Evolutionary conservation across 1,140 invertebrate species (phyloP).

Genomic region (Drosophila jambulina): DNA sequence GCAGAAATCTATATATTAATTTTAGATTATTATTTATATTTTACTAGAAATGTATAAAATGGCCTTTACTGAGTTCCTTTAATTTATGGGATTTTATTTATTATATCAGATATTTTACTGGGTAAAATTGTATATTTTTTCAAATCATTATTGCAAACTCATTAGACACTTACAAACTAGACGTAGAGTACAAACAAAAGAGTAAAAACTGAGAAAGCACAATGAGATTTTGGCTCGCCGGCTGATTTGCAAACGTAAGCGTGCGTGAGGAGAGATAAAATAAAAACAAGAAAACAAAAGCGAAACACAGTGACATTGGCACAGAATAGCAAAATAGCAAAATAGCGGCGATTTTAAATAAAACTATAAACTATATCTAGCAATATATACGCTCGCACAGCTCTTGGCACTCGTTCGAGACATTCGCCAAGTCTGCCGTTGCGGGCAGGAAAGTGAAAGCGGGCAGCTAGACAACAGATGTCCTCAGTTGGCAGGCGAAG

Average conservation of each 20-base stretch:
- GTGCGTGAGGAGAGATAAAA: constrained; percentile 40
- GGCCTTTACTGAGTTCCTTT: not conserved
- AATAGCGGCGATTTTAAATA: constrained; percentile 41
- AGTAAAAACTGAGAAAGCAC: constrained; percentile 8
- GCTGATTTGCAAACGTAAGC: constrained; percentile 38
- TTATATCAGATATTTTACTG: not conserved
- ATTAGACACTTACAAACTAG: not conserved
- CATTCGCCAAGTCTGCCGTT: constrained; percentile 15
- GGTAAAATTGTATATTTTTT: too few species aligned
- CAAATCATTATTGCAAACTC: not conserved
- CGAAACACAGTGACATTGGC: constrained; percentile 40
- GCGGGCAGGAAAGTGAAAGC: constrained; percentile 69
- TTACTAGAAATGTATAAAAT: too few species aligned
- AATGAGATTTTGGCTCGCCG: constrained; percentile 28
- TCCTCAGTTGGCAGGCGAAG: constrained; percentile 31
- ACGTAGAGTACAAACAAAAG: not conserved
- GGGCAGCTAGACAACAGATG: constrained; percentile 48
- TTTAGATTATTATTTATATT: too few species aligned
- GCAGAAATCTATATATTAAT: too few species aligned
- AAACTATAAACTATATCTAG: constrained; percentile 39
- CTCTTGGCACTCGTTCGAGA: constrained; percentile 12
- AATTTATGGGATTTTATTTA: not conserved
- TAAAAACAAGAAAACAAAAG: constrained; percentile 47
- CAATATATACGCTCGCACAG: constrained; percentile 10
- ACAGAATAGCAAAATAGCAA: constrained; percentile 27